Conservation (phyloP, 2,797 vertebrate species). For the Coranthus polyacanthus region DNA sequence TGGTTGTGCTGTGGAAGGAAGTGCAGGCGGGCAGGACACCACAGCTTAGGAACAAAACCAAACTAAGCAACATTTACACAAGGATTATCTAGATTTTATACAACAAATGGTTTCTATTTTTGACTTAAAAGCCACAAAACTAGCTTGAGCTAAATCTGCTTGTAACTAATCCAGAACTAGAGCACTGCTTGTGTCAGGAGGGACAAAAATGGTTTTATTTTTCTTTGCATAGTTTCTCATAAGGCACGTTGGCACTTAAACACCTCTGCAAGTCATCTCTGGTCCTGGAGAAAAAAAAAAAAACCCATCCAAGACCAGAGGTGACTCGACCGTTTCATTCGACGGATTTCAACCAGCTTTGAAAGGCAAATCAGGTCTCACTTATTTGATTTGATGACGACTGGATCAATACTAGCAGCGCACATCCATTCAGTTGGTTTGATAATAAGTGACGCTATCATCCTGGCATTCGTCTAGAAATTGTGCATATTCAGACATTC, state of each 20-base stretch:
- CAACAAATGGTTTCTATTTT: conserved; percentile 68
- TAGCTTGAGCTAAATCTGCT: conserved; percentile 69
- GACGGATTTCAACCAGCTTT: conserved; percentile 56
- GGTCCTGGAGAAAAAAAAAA: conserved; percentile 81
- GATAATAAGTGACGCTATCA: conserved; percentile 59
- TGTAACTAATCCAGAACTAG: conserved; percentile 77
- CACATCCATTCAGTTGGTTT: conserved; percentile 45
- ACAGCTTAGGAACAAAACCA: conserved; percentile 70
- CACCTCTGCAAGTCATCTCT: conserved; percentile 77
- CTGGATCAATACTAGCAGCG: conserved; percentile 44
- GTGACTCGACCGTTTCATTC: conserved; percentile 24
- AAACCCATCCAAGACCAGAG: conserved; percentile 8
- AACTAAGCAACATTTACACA: conserved; percentile 81
- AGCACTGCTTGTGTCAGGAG: conserved; percentile 87
- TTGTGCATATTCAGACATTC: conserved; percentile 83
- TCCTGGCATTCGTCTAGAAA: conserved; percentile 63
- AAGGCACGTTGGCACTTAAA: conserved; percentile 92
- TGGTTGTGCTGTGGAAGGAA: conserved; percentile 67
- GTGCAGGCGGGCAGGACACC: conserved; percentile 68
- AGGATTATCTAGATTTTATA: conserved; percentile 79
- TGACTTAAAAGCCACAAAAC: conserved; percentile 77
- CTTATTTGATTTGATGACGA: conserved; percentile 32
- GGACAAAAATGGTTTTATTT: conserved; percentile 72
- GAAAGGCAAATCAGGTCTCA: conserved; percentile 66
- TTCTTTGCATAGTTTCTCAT: conserved; percentile 92